Percentiles rank a stretch among this genome's conserved stretches.
Conservation (phyloP, 1,140 invertebrate genomes). For the Colletes gigas region DNA sequence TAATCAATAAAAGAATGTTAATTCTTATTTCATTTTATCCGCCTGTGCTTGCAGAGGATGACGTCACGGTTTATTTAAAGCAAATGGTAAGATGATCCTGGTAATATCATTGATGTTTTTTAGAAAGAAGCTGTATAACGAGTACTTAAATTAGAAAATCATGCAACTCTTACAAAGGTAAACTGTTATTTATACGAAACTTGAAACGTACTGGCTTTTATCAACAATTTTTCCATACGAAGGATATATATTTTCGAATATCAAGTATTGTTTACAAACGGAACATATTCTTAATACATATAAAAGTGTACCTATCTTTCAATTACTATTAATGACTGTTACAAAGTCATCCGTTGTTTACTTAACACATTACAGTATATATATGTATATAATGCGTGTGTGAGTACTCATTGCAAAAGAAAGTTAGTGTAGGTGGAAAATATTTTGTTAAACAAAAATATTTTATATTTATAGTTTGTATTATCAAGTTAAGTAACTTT, state of each 20-base stretch:
- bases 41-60: slow-evolving; percentile 46
- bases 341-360: background rate
- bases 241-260: background rate
- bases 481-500: background rate
- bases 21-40: slow-evolving; percentile 45
- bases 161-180: background rate
- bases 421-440: background rate
- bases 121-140: slow-evolving; percentile 13
- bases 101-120: slow-evolving; percentile 37
- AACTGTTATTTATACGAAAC: background rate
- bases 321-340: too few species aligned
- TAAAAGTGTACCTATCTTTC: background rate
- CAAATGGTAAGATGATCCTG: slow-evolving; percentile 49
- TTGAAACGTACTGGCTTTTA: background rate
- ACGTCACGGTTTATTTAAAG: slow-evolving; percentile 60
- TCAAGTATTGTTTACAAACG: too few species aligned
- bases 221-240: background rate
- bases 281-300: background rate
- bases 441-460: background rate
- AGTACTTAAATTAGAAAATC: slow-evolving; percentile 14
- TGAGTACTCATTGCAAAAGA: background rate
- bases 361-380: background rate
- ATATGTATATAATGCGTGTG: background rate
- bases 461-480: background rate
- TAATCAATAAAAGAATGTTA: slow-evolving; percentile 29